These are phyloP conservation scores for Rattus rattus DNA, from an alignment of 2,113 vertebrate genomes.

Conservation along the genomic window DNA sequence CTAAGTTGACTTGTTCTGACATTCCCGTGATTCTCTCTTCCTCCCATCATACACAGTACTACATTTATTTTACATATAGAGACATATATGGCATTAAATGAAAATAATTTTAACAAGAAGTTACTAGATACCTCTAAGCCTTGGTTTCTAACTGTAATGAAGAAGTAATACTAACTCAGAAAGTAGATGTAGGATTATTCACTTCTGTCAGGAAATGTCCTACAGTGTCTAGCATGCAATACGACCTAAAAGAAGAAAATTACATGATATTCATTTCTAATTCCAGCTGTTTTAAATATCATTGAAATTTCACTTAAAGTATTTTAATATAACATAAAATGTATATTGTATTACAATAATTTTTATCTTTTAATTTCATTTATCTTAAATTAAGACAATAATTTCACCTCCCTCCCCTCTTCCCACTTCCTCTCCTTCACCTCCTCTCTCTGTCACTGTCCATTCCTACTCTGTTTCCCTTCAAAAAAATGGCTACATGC, in stretches of 20 bases:
- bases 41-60: too few relatives aligned
- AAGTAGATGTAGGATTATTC: neutral
- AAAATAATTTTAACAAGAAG: conserved; percentile 11
- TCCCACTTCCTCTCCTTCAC: too few relatives aligned
- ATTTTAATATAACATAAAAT: neutral
- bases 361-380: neutral
- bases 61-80: neutral
- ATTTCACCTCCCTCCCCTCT: too few relatives aligned
- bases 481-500: too few relatives aligned
- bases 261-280: neutral
- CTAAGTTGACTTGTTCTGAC: neutral
- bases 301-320: neutral
- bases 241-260: neutral
- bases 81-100: neutral
- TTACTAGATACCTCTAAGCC: neutral
- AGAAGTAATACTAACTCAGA: neutral
- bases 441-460: too few relatives aligned
- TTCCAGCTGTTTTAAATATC: neutral
- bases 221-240: neutral
- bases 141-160: neutral
- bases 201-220: neutral
- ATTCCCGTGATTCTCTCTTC: neutral
- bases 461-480: too few relatives aligned
- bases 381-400: neutral
- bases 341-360: neutral